Evolutionary conservation across 2,797 vertebrate species (phyloP).

Genomic region (Phataginus tricuspis): DNA sequence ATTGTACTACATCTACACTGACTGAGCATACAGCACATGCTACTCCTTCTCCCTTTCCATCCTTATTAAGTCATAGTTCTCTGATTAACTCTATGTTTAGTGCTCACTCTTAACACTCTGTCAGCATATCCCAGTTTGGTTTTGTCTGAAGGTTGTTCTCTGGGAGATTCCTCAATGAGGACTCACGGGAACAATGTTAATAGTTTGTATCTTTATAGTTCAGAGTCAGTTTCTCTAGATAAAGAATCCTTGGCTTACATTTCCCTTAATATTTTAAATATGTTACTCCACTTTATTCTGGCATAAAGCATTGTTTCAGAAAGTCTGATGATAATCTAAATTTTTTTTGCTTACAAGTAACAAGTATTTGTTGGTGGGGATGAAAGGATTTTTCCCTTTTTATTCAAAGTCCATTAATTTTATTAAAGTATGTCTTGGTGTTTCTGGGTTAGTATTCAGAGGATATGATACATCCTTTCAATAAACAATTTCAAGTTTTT

Average conservation of each 20-base stretch:
- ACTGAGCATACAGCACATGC: neutral
- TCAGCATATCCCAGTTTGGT: neutral
- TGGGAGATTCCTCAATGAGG: neutral
- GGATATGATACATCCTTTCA: neutral
- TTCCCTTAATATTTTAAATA: neutral
- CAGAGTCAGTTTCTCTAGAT: neutral
- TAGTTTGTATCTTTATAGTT: neutral
- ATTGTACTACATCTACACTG: neutral
- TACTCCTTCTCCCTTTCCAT: neutral
- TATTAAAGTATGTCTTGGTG: neutral
- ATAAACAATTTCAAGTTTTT: neutral
- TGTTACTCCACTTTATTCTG: neutral
- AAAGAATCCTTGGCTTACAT: neutral
- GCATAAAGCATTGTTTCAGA: neutral
- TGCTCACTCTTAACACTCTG: neutral
- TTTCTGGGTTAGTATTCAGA: neutral
- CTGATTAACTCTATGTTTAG: neutral
- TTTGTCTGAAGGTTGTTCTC: neutral
- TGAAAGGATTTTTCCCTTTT: neutral
- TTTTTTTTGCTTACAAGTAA: neutral
- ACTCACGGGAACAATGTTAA: neutral
- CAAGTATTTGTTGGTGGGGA: neutral
- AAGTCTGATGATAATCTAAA: neutral
- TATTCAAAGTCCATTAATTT: neutral
- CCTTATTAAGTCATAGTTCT: neutral